Conservation (phyloP, 2,888 invertebrate genomes). For the Andrena camellia region DNA sequence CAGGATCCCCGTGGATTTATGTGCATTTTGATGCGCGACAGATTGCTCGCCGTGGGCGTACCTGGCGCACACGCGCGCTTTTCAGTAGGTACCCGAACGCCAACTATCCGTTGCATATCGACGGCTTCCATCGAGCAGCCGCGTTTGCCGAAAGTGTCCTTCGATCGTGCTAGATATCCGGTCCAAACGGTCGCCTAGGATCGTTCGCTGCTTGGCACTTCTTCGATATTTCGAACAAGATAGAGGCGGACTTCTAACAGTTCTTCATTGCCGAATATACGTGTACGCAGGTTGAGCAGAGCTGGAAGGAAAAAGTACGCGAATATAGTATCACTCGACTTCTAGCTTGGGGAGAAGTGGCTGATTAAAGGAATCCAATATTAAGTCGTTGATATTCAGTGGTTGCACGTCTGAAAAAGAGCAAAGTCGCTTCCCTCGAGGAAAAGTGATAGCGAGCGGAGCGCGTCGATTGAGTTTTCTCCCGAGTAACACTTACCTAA, state of each 20-base stretch:
- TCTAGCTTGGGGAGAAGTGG: no score
- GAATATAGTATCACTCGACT: no score
- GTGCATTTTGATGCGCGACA: slow-evolving; percentile 64
- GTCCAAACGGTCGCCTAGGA: background rate
- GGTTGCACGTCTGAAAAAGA: background rate
- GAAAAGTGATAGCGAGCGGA: slow-evolving; percentile 56
- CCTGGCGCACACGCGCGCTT: background rate
- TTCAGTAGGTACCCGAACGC: background rate
- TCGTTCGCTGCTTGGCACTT: background rate
- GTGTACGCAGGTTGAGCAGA: no score
- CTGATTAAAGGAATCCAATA: no score
- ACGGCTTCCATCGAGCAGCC: slow-evolving; percentile 33
- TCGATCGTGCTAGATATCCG: slow-evolving; percentile 42
- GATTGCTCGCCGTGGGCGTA: slow-evolving; percentile 27
- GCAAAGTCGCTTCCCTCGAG: slow-evolving; percentile 49
- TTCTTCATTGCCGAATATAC: no score
- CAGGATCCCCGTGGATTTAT: slow-evolving; percentile 66
- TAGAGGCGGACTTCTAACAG: no score
- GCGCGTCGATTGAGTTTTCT: slow-evolving; percentile 54
- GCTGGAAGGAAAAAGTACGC: no score
- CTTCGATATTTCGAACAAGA: no score
- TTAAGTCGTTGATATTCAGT: background rate
- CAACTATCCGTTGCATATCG: slow-evolving; percentile 40
- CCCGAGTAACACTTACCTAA: slow-evolving; percentile 62
- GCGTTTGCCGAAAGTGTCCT: slow-evolving; percentile 47